A percentile compares a stretch with the other conserved stretches of the same genome.
Evolutionary conservation across 1,140 invertebrate species (phyloP).

Genomic region (Caerostris extrusa): DNA sequence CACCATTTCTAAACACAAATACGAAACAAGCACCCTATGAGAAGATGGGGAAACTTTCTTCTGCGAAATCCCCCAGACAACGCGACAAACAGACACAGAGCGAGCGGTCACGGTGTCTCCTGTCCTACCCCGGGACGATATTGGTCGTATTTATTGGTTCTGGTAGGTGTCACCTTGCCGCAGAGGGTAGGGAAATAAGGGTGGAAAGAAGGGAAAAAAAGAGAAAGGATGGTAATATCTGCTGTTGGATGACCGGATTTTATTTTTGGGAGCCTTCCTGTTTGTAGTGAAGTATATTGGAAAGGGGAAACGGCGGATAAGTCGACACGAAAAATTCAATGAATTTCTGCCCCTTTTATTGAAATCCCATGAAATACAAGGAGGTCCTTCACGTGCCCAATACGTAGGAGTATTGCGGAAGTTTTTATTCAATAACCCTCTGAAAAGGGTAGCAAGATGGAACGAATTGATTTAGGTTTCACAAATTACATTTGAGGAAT

Average conservation of each 20-base stretch:
- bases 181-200: constrained; percentile 1
- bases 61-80: constrained; percentile 5
- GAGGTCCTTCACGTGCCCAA: constrained; percentile 24
- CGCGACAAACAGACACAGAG: constrained; percentile 32
- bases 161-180: constrained; percentile 31
- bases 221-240: constrained; percentile 28
- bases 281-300: constrained; percentile 57
- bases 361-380: constrained; percentile 41
- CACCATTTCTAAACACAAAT: constrained; percentile 13
- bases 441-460: not conserved
- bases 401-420: constrained; percentile 29
- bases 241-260: constrained; percentile 57
- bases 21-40: not conserved
- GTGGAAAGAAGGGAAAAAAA: not conserved
- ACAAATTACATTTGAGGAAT: not conserved
- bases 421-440: constrained; percentile 47
- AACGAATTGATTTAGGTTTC: not conserved
- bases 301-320: constrained; percentile 44
- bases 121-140: constrained; percentile 16
- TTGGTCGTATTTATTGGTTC: constrained; percentile 67
- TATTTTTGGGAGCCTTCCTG: constrained; percentile 31
- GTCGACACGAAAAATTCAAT: constrained; percentile 60
- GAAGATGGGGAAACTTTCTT: constrained; percentile 20
- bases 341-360: constrained; percentile 48
- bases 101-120: constrained; percentile 54